These are phyloP conservation scores for Callipepla squamata DNA, from an alignment of 2,113 vertebrate genomes.

Conservation along the genomic window DNA sequence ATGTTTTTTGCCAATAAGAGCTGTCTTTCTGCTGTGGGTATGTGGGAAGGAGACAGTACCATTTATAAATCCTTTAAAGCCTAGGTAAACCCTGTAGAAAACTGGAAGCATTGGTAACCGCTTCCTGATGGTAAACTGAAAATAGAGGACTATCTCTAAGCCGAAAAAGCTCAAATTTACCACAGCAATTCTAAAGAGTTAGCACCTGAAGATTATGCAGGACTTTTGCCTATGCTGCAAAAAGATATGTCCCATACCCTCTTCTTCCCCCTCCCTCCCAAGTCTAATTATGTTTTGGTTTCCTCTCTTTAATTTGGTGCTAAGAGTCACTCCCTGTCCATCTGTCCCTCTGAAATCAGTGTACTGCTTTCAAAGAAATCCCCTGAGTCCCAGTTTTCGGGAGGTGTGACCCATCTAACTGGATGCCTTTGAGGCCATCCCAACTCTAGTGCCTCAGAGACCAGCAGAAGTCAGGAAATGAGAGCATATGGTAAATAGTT, in stretches of 20 bases:
- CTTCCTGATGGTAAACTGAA: not conserved
- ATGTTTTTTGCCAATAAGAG: slow-evolving; percentile 17
- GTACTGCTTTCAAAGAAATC: slow-evolving; percentile 39
- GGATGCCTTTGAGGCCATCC: not conserved
- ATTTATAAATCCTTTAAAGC: not conserved
- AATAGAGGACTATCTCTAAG: not conserved
- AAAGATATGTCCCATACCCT: not conserved
- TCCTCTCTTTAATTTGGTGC: not conserved
- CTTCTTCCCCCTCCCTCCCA: not conserved
- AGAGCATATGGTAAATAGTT: slow-evolving; percentile 63
- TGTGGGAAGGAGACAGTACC: slow-evolving; percentile 6
- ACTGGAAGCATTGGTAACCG: not conserved
- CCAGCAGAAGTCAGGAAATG: slow-evolving; percentile 64
- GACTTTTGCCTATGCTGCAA: not conserved
- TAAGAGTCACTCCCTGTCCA: not conserved
- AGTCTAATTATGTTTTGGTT: not conserved
- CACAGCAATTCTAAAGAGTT: not conserved
- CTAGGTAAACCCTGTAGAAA: not conserved
- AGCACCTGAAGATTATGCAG: not conserved
- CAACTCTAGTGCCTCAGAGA: slow-evolving; percentile 15
- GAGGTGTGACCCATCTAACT: slow-evolving; percentile 1
- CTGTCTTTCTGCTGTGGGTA: slow-evolving; percentile 4
- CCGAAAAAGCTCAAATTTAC: not conserved
- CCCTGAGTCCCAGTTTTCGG: not conserved
- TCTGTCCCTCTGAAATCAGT: not conserved